Percentiles rank a stretch among this genome's conserved stretches.
phyloP scores from a whole-genome alignment of 2,113 vertebrate species.

The Tachycineta bicolor region DNA sequence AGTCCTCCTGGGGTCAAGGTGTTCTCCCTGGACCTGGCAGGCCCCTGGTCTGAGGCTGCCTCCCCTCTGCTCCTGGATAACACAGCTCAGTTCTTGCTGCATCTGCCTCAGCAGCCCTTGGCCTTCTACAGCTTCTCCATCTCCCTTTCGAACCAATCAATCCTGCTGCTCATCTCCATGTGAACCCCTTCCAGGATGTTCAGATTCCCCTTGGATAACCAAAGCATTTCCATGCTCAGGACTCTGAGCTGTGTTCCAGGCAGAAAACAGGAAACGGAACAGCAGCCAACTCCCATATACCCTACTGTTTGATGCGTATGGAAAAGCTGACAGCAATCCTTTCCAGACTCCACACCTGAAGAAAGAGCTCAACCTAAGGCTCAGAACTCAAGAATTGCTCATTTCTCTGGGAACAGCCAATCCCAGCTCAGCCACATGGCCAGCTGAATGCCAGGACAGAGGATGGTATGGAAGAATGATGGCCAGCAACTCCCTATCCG shows the following conservation, averaged over 20 bases:
- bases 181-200: not conserved
- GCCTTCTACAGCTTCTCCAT: not conserved
- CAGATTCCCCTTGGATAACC: not conserved
- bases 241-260: not conserved
- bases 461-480: not conserved
- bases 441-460: not conserved
- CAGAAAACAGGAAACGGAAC: not conserved
- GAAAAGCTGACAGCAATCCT: not conserved
- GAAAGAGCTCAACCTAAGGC: not conserved
- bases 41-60: not conserved
- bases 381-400: not conserved
- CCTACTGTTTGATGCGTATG: not conserved
- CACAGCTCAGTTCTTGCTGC: not conserved
- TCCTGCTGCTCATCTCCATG: not conserved
- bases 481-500: not conserved
- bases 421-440: not conserved
- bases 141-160: not conserved
- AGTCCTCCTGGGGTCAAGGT: not conserved
- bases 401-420: not conserved
- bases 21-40: not conserved
- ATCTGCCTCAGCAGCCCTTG: not conserved
- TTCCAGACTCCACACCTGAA: not conserved
- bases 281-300: not conserved
- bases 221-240: not conserved
- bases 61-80: not conserved